These are phyloP conservation scores for Elgaria multicarinata DNA, from an alignment of 2,113 vertebrate species.

Conservation along the genomic window DNA sequence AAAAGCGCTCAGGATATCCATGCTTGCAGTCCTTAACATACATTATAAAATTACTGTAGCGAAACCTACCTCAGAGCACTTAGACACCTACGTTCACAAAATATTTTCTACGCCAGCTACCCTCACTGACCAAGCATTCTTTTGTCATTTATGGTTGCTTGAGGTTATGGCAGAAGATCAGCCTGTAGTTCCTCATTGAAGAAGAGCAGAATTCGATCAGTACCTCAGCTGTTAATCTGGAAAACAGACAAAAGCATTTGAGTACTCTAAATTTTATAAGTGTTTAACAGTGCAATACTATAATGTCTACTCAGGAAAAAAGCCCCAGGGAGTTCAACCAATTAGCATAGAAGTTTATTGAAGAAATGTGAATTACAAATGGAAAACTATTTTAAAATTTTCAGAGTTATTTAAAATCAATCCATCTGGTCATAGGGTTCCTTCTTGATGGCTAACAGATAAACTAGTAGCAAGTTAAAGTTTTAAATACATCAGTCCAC, in stretches of 20 bases:
- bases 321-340: background rate
- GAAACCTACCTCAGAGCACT: constrained; percentile 91
- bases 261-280: constrained; percentile 32
- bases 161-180: constrained; percentile 99
- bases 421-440: background rate
- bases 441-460: background rate
- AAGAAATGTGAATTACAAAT: background rate
- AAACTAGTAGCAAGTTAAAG: background rate
- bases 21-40: background rate
- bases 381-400: background rate
- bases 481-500: background rate
- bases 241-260: constrained; percentile 55
- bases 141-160: constrained; percentile 99
- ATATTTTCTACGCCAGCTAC: constrained; percentile 90
- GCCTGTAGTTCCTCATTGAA: constrained; percentile 99
- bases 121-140: constrained; percentile 88
- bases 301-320: constrained; percentile 26
- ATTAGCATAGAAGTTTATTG: no score
- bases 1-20: background rate
- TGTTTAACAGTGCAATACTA: background rate
- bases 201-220: constrained; percentile 96
- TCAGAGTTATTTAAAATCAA: background rate
- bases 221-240: constrained; percentile 90
- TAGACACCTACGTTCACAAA: constrained; percentile 91
- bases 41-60: background rate